These are phyloP conservation scores for Brachionichthys hirsutus DNA, from an alignment of 2,113 vertebrate species.

Conservation along the genomic window DNA sequence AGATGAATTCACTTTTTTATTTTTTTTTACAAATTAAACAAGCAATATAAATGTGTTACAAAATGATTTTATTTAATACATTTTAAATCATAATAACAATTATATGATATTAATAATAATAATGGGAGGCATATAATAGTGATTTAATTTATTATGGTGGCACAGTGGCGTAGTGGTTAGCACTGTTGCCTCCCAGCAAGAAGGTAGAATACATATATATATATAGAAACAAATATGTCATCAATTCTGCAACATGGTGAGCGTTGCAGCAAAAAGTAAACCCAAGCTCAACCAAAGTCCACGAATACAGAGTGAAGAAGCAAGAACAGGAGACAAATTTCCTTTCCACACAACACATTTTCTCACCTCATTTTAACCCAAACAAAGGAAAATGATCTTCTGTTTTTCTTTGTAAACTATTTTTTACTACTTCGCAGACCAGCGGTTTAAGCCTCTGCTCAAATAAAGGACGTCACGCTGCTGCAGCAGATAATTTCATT, in stretches of 20 bases:
- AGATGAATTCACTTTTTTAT: too few species aligned
- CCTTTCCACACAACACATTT: background rate
- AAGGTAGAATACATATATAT: background rate
- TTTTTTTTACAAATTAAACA: too few species aligned
- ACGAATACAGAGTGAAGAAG: background rate
- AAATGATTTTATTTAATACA: too few species aligned
- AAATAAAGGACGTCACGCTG: conserved; percentile 9
- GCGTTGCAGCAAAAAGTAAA: background rate
- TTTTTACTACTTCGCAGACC: background rate
- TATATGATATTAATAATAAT: too few species aligned
- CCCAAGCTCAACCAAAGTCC: conserved; percentile 6
- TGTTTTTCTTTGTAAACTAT: background rate
- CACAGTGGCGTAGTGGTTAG: too few species aligned
- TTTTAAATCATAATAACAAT: too few species aligned
- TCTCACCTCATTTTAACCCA: background rate
- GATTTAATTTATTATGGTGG: too few species aligned
- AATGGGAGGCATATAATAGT: too few species aligned
- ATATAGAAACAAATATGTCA: background rate
- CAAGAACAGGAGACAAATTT: too few species aligned
- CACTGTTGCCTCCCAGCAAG: too few species aligned
- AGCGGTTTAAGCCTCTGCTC: conserved; percentile 10
- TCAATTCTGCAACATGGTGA: background rate
- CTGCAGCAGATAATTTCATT: conserved; percentile 6
- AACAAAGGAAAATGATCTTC: background rate
- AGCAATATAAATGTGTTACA: too few species aligned